These are phyloP conservation scores for Rhinatrema bivittatum DNA, from an alignment of 2,797 vertebrate species.

Conservation along the genomic window DNA sequence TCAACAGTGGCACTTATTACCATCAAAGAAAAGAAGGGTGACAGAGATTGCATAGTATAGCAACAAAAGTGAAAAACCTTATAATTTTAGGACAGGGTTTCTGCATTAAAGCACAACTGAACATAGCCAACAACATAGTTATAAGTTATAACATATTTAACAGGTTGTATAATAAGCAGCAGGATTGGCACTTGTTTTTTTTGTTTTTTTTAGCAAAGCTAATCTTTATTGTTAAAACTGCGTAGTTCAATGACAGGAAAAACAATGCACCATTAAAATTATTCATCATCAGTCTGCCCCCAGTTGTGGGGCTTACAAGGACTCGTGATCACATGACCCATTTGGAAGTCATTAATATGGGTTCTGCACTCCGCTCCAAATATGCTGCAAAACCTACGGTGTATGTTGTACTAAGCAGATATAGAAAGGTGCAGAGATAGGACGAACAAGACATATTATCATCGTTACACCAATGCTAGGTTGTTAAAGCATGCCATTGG, in stretches of 20 bases:
- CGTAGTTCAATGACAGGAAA: no score
- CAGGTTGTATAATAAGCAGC: no score
- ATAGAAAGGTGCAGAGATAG: constrained; percentile 10
- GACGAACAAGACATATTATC: constrained; percentile 7
- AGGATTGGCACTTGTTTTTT: no score
- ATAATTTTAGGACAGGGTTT: no score
- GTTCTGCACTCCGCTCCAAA: constrained; percentile 8
- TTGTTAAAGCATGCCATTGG: constrained; percentile 18
- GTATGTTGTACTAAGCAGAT: constrained; percentile 13
- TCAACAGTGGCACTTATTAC: no score
- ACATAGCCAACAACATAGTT: no score
- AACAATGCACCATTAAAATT: constrained; percentile 9
- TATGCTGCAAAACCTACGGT: neutral
- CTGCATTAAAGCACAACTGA: no score
- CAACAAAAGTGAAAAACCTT: no score
- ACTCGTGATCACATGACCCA: neutral
- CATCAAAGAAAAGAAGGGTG: no score
- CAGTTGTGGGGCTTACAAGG: neutral
- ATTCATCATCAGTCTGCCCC: neutral
- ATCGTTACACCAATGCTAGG: neutral
- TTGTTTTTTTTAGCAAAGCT: constrained; percentile 12
- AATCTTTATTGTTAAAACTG: constrained; percentile 19
- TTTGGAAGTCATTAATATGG: constrained; percentile 11
- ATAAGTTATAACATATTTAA: no score
- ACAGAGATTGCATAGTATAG: no score